A percentile compares a stretch with the other conserved stretches of the same genome.
Conservation (phyloP, 2,888 invertebrate genomes). For the Drosophila robusta region DNA sequence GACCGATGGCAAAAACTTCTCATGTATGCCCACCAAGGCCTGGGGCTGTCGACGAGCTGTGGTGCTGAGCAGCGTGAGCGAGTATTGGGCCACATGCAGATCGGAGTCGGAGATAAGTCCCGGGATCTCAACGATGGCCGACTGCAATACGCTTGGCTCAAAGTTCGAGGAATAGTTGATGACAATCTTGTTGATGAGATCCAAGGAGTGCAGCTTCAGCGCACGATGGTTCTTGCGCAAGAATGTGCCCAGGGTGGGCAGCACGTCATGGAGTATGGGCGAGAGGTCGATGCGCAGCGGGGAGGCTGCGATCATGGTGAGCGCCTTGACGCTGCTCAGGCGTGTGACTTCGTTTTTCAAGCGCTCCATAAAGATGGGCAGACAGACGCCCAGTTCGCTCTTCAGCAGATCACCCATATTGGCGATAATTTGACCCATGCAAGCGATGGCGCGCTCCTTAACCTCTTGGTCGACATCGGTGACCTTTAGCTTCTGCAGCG, state of each 20-base stretch:
- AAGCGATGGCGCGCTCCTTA: constrained; percentile 98
- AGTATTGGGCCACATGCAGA: constrained; percentile 97
- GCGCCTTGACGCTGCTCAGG: constrained; percentile 97
- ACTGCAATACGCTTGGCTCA: constrained; percentile 89
- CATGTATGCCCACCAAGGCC: constrained; percentile 90
- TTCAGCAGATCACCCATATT: constrained; percentile 95
- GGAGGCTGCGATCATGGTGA: constrained; percentile 96
- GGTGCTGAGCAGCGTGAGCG: constrained; percentile 92
- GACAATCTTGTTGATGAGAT: constrained; percentile 95
- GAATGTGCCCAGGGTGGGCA: constrained; percentile 97
- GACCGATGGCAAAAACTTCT: constrained; percentile 93
- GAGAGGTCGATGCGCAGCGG: constrained; percentile 93
- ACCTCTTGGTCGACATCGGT: constrained; percentile 99
- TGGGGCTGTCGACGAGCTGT: constrained; percentile 92
- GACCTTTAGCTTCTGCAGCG: constrained; percentile 93
- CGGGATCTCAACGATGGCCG: constrained; percentile 94
- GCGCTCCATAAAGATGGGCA: constrained; percentile 97
- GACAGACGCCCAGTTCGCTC: constrained; percentile 92
- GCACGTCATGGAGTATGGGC: constrained; percentile 93
- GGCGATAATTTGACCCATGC: constrained; percentile 97
- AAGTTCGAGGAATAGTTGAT: constrained; percentile 91
- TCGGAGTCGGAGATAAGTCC: constrained; percentile 96
- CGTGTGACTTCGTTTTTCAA: constrained; percentile 98
- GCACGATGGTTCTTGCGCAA: constrained; percentile 98
- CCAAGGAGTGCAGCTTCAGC: constrained; percentile 95